phyloP scores from a whole-genome alignment of 1,140 invertebrate genomes.

The Myzus persicae region DNA sequence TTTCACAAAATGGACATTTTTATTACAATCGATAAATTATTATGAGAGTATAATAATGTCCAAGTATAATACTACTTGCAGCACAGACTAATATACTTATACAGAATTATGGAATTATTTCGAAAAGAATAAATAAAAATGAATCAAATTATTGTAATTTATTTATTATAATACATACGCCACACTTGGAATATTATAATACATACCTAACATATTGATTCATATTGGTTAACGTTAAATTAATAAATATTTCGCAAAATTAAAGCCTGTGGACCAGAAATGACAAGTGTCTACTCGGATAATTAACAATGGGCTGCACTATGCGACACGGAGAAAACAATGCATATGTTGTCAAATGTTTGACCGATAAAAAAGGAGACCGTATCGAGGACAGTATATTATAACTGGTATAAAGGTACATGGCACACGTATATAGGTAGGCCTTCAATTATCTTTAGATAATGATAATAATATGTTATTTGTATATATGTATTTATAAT shows the following conservation, averaged over 20 bases:
- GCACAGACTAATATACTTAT: not conserved
- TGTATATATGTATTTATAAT: not conserved
- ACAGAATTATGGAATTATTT: not conserved
- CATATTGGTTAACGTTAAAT: not conserved
- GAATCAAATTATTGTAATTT: not conserved
- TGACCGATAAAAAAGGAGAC: conserved; percentile 18
- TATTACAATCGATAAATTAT: not conserved
- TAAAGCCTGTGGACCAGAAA: not conserved
- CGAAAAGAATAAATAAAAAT: no score
- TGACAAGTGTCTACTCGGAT: not conserved
- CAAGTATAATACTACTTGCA: not conserved
- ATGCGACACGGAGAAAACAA: not conserved
- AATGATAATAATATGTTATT: not conserved
- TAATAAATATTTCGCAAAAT: conserved; percentile 13
- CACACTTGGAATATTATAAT: not conserved
- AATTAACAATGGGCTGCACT: not conserved
- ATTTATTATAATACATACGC: not conserved
- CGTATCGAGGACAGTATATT: conserved; percentile 24
- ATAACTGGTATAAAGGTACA: not conserved
- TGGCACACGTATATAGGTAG: not conserved
- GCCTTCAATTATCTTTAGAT: conserved; percentile 17
- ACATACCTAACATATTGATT: not conserved
- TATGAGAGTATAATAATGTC: no score
- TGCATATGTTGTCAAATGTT: conserved; percentile 10
- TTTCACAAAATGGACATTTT: not conserved